Evolutionary conservation across 1,140 invertebrate species (phyloP).

Genomic region (Drosophila azteca): DNA sequence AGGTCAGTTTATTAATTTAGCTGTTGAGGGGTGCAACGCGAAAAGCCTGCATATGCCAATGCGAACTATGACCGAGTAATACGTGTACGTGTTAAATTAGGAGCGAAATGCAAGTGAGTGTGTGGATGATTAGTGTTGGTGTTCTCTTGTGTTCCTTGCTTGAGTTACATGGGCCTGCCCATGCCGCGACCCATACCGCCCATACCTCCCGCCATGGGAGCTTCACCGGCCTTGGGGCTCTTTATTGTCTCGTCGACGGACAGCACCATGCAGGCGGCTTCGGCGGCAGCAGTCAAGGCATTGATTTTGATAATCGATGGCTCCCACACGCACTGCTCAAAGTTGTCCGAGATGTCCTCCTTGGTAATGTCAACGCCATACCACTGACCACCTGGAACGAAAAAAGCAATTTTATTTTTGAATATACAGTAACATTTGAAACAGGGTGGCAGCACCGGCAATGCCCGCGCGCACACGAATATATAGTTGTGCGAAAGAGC

Average conservation of each 20-base stretch:
- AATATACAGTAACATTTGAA: slow-evolving; percentile 17
- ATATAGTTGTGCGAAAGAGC: slow-evolving; percentile 58
- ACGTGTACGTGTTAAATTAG: slow-evolving; percentile 71
- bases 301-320: slow-evolving; percentile 98
- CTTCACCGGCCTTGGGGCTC: slow-evolving; percentile 89
- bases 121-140: slow-evolving; percentile 47
- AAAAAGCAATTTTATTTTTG: slow-evolving; percentile 23
- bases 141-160: slow-evolving; percentile 34
- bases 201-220: slow-evolving; percentile 85
- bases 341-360: slow-evolving; percentile 98
- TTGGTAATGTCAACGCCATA: slow-evolving; percentile 97
- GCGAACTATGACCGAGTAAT: slow-evolving; percentile 64
- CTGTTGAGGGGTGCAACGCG: slow-evolving; percentile 42
- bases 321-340: slow-evolving; percentile 97
- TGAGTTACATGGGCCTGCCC: slow-evolving; percentile 87
- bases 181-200: slow-evolving; percentile 88
- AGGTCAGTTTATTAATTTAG: slow-evolving; percentile 63
- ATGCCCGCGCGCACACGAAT: slow-evolving; percentile 51
- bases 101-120: slow-evolving; percentile 59
- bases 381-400: slow-evolving; percentile 88
- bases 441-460: slow-evolving; percentile 40
- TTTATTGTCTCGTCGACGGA: slow-evolving; percentile 99
- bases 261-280: slow-evolving; percentile 97
- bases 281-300: slow-evolving; percentile 96
- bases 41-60: slow-evolving; percentile 32